A percentile compares a stretch with the other conserved stretches of the same genome.
Evolutionary conservation across 1,140 invertebrate species (phyloP).

Genomic region (Bombus sibiricus): DNA sequence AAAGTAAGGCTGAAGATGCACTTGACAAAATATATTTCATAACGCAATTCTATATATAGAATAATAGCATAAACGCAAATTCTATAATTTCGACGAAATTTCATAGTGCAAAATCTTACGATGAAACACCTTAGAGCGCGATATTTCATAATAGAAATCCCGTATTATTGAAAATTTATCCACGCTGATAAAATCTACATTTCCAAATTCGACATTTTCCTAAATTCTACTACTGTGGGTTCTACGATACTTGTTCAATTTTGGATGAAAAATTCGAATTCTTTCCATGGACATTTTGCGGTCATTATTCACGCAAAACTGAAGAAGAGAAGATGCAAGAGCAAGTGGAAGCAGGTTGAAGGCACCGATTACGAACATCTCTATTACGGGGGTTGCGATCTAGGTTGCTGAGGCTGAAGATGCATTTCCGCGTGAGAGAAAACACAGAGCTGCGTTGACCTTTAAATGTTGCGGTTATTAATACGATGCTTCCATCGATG

Average conservation of each 20-base stretch:
- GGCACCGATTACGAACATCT: not conserved
- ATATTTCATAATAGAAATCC: too few relatives aligned
- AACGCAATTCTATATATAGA: not conserved
- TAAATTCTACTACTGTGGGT: too few relatives aligned
- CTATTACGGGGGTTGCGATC: not conserved
- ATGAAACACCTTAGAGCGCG: too few relatives aligned
- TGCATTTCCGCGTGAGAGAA: not conserved
- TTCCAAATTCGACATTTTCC: too few relatives aligned
- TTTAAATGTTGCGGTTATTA: constrained; percentile 32
- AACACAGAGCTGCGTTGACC: not conserved
- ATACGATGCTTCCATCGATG: not conserved
- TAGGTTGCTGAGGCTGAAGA: not conserved
- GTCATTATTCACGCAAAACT: too few relatives aligned
- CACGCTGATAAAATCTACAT: too few relatives aligned
- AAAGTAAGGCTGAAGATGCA: not conserved
- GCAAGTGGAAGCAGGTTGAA: not conserved
- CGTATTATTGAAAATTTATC: too few relatives aligned
- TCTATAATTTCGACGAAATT: too few relatives aligned
- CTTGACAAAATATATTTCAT: not conserved
- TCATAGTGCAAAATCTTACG: too few relatives aligned
- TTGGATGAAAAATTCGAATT: too few relatives aligned
- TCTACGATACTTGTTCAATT: not conserved
- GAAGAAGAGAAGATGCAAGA: not conserved
- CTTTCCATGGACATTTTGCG: too few relatives aligned
- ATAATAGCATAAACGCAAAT: too few relatives aligned